Conservation (phyloP, 2,113 vertebrate species). For the Glaucomys volans region DNA sequence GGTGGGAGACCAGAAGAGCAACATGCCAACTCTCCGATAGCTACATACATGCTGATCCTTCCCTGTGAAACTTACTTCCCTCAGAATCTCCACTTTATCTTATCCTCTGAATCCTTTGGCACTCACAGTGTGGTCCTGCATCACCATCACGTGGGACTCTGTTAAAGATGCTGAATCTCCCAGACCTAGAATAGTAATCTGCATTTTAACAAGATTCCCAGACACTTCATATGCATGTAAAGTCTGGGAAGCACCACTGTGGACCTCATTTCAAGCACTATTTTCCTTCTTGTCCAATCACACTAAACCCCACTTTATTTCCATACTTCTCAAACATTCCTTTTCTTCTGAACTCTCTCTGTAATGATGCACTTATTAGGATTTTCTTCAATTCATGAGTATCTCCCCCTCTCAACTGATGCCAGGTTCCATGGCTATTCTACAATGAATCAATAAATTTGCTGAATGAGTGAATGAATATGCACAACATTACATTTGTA, state of each 20-base stretch:
- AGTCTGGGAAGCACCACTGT: not conserved
- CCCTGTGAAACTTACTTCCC: not conserved
- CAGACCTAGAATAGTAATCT: not conserved
- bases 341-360: not conserved
- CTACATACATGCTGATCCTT: not conserved
- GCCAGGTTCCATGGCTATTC: not conserved
- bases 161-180: not conserved
- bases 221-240: not conserved
- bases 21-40: fast-evolving
- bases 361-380: not conserved
- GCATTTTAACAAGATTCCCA: not conserved
- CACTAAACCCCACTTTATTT: not conserved
- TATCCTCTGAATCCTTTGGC: not conserved
- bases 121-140: not conserved
- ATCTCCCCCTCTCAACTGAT: not conserved
- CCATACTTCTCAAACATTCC: not conserved
- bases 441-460: not conserved
- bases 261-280: not conserved
- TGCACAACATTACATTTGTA: not conserved
- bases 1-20: not conserved
- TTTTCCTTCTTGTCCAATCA: not conserved
- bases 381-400: not conserved
- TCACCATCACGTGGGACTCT: not conserved
- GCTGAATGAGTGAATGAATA: not conserved
- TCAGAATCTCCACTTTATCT: not conserved